Evolutionary conservation across 2,888 invertebrate species (phyloP), one percentile per base, ranked within the genome.

Genomic region (Drosophila cracens): DNA sequence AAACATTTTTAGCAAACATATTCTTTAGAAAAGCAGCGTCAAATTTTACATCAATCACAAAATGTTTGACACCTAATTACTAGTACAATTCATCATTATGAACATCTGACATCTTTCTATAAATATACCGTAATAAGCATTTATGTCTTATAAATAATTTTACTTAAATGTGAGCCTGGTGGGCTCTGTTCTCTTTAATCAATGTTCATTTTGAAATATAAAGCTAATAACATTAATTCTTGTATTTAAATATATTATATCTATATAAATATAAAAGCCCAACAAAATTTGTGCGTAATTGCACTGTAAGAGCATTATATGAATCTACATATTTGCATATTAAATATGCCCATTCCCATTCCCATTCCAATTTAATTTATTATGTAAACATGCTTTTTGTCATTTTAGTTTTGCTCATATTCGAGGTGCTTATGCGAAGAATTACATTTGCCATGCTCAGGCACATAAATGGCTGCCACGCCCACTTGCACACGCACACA

Each of bases 391-490:
- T 16, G 46, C 25, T 46, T 46, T 27, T 46, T 46, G 52, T 33
- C 16, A 33, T 53, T 53, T 33, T 21, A 33, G 53, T 36, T 33
- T 48, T 40, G 27, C 31, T 38, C 27, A 25, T 68, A 13, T 40
- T 56, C 31, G 34, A 46, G 60, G 36, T 64, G 78, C 25, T 57
- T 34, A 58, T 21, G 70, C 51, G 18, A 46, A 25, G 21, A 43
- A 52, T 54, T 79, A 65, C 67, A 59, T 52, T 66, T 61, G 38
- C n/a, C 48, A 33, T 53, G 62, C 56, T 43, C 46, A 53, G 43
- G 51, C 57, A 43, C 40, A 76, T 52, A 69, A 46, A 56, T 51
- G 52, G 51, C 38, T 58, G 72, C 40, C 59, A 72, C 73, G 52
- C 66, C 58, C 66, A 60, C 62, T n/a, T 49, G 13, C 51, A 40